Conservation (phyloP, 2,888 invertebrate species). For the Chaetogeoica ovagalla region DNA sequence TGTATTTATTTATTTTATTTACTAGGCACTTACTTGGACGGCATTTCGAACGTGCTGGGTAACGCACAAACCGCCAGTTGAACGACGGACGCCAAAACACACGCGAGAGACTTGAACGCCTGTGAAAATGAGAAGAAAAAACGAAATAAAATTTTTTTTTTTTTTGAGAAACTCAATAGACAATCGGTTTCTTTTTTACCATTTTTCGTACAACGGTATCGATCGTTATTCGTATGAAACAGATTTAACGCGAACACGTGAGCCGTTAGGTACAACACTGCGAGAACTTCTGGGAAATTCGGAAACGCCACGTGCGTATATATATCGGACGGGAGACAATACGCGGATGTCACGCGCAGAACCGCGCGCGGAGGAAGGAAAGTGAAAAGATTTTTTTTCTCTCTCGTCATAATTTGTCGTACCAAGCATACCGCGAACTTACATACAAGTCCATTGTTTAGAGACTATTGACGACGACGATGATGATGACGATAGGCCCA, state of each 20-base stretch:
- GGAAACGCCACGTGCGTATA: not conserved
- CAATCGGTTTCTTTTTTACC: not conserved
- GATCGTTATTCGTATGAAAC: no score
- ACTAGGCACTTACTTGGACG: conserved; percentile 39
- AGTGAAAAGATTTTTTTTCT: conserved; percentile 19
- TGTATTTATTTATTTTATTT: not conserved
- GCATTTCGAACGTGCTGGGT: conserved; percentile 44
- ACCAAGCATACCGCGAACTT: not conserved
- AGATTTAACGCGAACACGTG: not conserved
- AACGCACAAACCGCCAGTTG: conserved; percentile 11
- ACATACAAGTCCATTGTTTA: conserved; percentile 9
- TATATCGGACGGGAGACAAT: conserved; percentile 23
- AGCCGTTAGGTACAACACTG: not conserved
- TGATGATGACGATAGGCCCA: conserved; percentile 39
- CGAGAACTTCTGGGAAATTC: conserved; percentile 5
- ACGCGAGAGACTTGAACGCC: conserved; percentile 25
- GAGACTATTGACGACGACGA: conserved; percentile 42
- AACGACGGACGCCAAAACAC: not conserved
- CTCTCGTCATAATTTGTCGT: not conserved
- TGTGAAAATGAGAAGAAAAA: not conserved
- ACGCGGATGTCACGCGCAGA: conserved; percentile 37
- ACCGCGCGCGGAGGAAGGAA: not conserved
- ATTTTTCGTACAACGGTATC: not conserved
- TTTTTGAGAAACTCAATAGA: no score
- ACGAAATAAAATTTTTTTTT: no score